Conservation (phyloP, 2,797 vertebrate species). For the Hylomyscus alleni region DNA sequence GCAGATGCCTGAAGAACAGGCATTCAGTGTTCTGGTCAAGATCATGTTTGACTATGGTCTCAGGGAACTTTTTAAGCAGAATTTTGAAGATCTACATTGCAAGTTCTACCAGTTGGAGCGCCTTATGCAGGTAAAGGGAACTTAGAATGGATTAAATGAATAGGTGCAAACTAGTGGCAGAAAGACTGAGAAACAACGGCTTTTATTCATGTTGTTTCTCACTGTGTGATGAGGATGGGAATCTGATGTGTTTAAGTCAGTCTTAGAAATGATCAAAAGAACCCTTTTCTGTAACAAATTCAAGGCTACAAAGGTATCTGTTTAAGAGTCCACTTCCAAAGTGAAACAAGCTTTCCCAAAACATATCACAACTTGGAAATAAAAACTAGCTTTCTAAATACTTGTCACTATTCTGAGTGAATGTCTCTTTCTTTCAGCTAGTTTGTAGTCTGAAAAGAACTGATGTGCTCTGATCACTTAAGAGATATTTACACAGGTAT, state of each 20-base stretch:
- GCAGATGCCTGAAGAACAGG: constrained; percentile 99
- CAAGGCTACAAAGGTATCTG: constrained; percentile 21
- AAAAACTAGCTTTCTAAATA: constrained; percentile 60
- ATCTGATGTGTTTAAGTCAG: neutral
- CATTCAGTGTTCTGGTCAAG: constrained; percentile 99
- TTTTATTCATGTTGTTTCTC: constrained; percentile 64
- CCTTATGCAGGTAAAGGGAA: constrained; percentile 96
- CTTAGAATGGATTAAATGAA: neutral
- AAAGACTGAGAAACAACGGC: neutral
- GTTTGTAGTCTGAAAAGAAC: constrained; percentile 53
- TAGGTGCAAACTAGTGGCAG: neutral
- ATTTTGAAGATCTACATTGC: constrained; percentile 99
- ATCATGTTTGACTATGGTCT: constrained; percentile 99
- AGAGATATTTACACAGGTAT: constrained; percentile 49
- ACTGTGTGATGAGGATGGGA: neutral
- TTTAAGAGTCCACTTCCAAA: constrained; percentile 30
- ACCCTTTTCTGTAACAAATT: constrained; percentile 24
- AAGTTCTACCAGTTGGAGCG: constrained; percentile 99
- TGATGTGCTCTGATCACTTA: constrained; percentile 48
- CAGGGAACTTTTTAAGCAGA: constrained; percentile 99
- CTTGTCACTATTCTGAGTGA: constrained; percentile 62
- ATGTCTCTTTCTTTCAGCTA: constrained; percentile 59
- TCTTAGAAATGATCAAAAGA: constrained; percentile 38
- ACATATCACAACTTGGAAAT: constrained; percentile 57
- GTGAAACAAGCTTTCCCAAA: constrained; percentile 63